Percentiles rank a stretch among this genome's conserved stretches.
These are phyloP conservation scores for Dynastes maya DNA, from an alignment of 2,888 invertebrate genomes.

Conservation along the genomic window DNA sequence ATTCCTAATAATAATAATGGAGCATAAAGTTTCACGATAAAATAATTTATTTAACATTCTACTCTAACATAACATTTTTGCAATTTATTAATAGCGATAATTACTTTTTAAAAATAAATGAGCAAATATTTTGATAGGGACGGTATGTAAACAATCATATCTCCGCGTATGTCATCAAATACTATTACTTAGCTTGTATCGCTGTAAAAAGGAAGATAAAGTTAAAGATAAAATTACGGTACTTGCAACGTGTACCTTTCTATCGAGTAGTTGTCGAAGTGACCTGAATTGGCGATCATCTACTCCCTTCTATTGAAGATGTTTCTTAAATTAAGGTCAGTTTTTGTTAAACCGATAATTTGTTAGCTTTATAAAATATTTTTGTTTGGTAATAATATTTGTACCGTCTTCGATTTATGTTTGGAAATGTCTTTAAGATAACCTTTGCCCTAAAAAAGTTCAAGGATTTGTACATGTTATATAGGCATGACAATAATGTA, in stretches of 20 bases:
- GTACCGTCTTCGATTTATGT: too few species aligned
- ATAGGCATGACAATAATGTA: too few species aligned
- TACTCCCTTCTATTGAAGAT: neutral
- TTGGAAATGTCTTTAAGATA: too few species aligned
- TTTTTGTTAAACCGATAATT: neutral
- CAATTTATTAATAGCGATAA: neutral
- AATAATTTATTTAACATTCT: neutral
- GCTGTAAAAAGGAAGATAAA: conserved; percentile 7
- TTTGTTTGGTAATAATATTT: too few species aligned
- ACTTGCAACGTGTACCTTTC: conserved; percentile 25
- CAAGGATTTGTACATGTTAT: too few species aligned
- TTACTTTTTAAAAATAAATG: conserved; percentile 8
- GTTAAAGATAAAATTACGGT: conserved; percentile 18
- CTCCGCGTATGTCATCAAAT: conserved; percentile 26
- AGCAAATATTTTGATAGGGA: conserved; percentile 30
- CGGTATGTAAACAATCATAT: conserved; percentile 31
- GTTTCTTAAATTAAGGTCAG: conserved; percentile 37
- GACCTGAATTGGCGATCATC: neutral
- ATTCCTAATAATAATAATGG: too few species aligned
- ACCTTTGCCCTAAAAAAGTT: too few species aligned
- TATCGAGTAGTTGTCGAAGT: conserved; percentile 7
- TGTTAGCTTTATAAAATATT: neutral
- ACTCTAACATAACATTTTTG: conserved; percentile 14
- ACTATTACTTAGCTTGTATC: neutral
- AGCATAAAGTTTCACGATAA: neutral